phyloP scores from a whole-genome alignment of 2,888 invertebrate species.

The Argyra leucocephala region DNA sequence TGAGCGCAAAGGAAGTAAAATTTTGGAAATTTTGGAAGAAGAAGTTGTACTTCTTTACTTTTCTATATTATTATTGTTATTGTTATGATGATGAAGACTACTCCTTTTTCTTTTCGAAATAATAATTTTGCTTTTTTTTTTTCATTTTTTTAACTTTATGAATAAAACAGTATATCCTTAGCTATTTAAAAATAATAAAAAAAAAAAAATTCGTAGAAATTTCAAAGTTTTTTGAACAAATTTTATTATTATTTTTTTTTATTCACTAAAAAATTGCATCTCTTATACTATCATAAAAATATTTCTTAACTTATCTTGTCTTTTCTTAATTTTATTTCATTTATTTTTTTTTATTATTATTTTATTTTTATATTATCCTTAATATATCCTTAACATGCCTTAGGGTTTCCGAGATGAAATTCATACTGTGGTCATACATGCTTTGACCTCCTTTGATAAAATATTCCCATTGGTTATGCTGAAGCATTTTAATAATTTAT shows the following conservation, averaged over 20 bases:
- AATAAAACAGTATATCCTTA: background rate
- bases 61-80: background rate
- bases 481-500: slow-evolving; percentile 37
- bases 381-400: background rate
- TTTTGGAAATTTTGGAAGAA: background rate
- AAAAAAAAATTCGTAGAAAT: too few species aligned
- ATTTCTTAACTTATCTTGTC: slow-evolving; percentile 13
- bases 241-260: background rate
- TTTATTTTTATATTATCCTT: slow-evolving; percentile 17
- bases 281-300: background rate
- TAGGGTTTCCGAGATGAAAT: slow-evolving; percentile 44
- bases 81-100: too few species aligned
- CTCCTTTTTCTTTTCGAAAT: background rate
- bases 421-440: slow-evolving; percentile 44
- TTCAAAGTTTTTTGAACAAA: background rate
- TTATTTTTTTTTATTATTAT: slow-evolving; percentile 13
- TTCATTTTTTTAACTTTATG: background rate
- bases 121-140: background rate
- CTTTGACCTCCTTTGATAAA: slow-evolving; percentile 42
- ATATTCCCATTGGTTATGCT: slow-evolving; percentile 41
- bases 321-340: slow-evolving; percentile 14
- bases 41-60: background rate
- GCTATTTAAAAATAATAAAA: too few species aligned
- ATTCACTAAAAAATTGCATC: background rate
- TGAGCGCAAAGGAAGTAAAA: background rate